A percentile compares a stretch with the other conserved stretches of the same genome.
Evolutionary conservation across 2,888 invertebrate genomes (phyloP).

Genomic region (Drosophila austrosaltans): DNA sequence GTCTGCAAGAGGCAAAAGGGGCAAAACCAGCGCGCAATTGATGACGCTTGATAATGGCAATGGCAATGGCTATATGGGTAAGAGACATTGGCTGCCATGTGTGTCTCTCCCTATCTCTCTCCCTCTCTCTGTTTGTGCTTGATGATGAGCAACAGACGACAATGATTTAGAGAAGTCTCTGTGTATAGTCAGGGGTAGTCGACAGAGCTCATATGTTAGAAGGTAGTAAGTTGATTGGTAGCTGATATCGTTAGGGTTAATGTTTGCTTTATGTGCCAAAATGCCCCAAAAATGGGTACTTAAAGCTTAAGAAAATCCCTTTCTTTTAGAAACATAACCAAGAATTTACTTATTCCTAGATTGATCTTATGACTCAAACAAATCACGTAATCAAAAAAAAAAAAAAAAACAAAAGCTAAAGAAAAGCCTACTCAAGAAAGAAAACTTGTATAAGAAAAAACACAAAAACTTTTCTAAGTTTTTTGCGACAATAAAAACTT

Average conservation of each 20-base stretch:
- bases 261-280: constrained; percentile 7
- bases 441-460: constrained; percentile 17
- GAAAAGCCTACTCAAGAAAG: constrained; percentile 1
- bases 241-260: constrained; percentile 28
- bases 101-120: constrained; percentile 5
- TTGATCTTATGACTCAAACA: not conserved
- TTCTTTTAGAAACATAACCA: not conserved
- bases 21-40: constrained; percentile 60
- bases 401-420: not conserved
- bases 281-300: not conserved
- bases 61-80: constrained; percentile 14
- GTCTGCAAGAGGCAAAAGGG: constrained; percentile 70
- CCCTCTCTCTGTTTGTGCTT: constrained; percentile 11
- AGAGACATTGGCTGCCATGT: constrained; percentile 13
- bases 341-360: not conserved
- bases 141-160: constrained; percentile 69
- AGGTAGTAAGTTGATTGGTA: constrained; percentile 25
- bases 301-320: not conserved
- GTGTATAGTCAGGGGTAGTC: constrained; percentile 39
- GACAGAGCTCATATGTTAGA: constrained; percentile 34
- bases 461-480: constrained; percentile 5
- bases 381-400: constrained; percentile 20
- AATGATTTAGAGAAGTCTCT: constrained; percentile 65
- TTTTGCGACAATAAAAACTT: constrained; percentile 55
- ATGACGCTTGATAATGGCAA: constrained; percentile 71